These are phyloP conservation scores for Branchellion lobata DNA, from an alignment of 2,888 invertebrate genomes.

Conservation along the genomic window DNA sequence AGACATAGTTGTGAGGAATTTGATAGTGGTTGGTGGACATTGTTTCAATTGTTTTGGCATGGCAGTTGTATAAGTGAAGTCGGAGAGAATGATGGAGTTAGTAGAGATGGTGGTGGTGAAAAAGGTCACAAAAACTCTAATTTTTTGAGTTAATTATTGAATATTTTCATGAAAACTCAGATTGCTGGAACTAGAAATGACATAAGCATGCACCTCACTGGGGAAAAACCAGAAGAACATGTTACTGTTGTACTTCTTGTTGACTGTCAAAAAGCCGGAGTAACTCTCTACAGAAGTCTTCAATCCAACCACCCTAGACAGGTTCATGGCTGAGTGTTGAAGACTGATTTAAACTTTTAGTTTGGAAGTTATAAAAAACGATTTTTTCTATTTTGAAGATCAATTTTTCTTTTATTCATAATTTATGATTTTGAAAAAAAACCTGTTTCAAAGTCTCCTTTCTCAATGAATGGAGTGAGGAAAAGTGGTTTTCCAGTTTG, in stretches of 20 bases:
- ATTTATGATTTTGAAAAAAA: background rate
- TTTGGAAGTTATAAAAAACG: background rate
- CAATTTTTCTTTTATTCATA: background rate
- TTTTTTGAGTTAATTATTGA: too few relatives aligned
- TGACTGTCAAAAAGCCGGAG: constrained; percentile 80
- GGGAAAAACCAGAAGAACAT: constrained; percentile 91
- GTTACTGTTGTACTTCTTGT: constrained; percentile 75
- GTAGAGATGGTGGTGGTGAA: too few relatives aligned
- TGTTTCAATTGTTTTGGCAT: too few relatives aligned
- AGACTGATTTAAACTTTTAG: background rate
- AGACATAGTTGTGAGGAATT: too few relatives aligned
- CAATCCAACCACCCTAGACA: constrained; percentile 44
- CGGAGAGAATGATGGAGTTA: too few relatives aligned
- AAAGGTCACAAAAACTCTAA: too few relatives aligned
- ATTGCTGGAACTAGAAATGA: too few relatives aligned
- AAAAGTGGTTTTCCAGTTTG: constrained; percentile 71
- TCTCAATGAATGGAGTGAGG: constrained; percentile 74
- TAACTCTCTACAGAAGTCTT: constrained; percentile 67
- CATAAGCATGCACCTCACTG: constrained; percentile 70
- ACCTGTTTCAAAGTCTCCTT: constrained; percentile 70
- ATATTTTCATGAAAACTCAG: too few relatives aligned
- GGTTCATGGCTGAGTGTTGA: constrained; percentile 32
- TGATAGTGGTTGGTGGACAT: too few relatives aligned
- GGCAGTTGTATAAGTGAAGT: too few relatives aligned
- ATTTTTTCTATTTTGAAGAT: too few relatives aligned